Percentiles rank a stretch among this genome's conserved stretches.
These are phyloP conservation scores for Sitta carolinensis DNA, from an alignment of 2,797 vertebrate species.

Conservation along the genomic window DNA sequence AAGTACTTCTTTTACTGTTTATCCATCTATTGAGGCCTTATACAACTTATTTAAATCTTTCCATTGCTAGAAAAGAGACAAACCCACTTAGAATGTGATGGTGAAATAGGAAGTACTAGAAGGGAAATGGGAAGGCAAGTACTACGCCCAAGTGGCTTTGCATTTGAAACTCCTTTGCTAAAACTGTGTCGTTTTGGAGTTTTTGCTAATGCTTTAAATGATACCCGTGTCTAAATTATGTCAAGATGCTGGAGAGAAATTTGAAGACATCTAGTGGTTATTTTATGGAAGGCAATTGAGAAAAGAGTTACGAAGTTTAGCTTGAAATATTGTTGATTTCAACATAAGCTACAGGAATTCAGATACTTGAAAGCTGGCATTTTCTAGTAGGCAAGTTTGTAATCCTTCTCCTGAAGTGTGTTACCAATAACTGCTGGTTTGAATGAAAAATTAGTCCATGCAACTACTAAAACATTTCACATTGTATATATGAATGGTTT, in stretches of 20 bases:
- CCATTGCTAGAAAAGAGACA: not conserved
- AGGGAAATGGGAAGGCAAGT: not conserved
- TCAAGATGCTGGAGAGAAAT: not conserved
- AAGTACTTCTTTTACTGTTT: not conserved
- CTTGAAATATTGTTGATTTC: not conserved
- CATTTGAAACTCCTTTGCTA: not conserved
- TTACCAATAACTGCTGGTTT: not conserved
- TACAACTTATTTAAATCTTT: not conserved
- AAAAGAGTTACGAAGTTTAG: not conserved
- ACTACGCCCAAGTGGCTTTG: not conserved
- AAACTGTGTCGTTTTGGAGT: not conserved
- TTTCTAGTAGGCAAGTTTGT: not conserved
- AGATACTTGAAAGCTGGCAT: not conserved
- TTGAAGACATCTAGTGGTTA: constrained; percentile 46
- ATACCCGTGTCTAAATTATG: not conserved
- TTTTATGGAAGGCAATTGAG: not conserved
- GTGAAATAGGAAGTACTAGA: not conserved
- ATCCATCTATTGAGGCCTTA: not conserved
- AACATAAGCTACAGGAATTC: not conserved
- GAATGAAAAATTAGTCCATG: not conserved
- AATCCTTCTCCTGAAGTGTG: not conserved
- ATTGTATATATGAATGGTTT: not conserved
- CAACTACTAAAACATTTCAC: not conserved
- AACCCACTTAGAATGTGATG: not conserved
- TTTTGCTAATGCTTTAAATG: not conserved